Base-by-base conservation (phyloP, 2,888 invertebrate species). In the Halictus ligatus region DNA sequence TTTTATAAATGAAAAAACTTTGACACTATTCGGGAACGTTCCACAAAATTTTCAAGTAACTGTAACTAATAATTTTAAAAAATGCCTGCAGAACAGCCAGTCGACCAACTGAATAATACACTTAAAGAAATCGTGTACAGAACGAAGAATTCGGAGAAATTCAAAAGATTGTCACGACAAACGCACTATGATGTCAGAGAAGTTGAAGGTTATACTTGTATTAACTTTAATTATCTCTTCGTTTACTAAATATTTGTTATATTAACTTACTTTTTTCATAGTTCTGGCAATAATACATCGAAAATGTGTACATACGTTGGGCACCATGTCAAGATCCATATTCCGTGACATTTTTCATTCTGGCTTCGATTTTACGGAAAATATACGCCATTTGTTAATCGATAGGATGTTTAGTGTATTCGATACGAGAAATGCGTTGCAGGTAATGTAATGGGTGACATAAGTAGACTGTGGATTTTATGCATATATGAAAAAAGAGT, bases 291-390 rank as follows among this genome's bases (percentile, higher is more conserved):
- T 95, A 4, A 93, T 95, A 74, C 93, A 94, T 50, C 89, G 91
- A 67, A 93, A 93, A 91, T 93, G 95, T 81, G 81, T 87, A 6
- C 78, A 91, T 25, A 85, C 86, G 8, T 72, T 89, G 46, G 94
- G 94, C 1, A 92, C 93, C 6, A 86, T 95, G 48, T 89, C 80
- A 18, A 90, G 93, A 86, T 40, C 80, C 6, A 80, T 76, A 6
- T 94, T 95, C 81, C 93, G 93, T 43, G 94, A 95, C 73, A 82
- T 95, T 83, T 84, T 94, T 69, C 95, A 95, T 50, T 79, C 92
- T 0, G 93, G 92, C 54, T 86, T 95, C 10, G 94, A 95, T 88
- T 94, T 91, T 67, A 95, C 95, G 0, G 94, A 95, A 84, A 95
- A 94, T 86, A 92, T 92, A 78, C 93, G 94, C 15, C 94, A 95